These are phyloP conservation scores for Scortum barcoo DNA, from an alignment of 2,113 vertebrate genomes.

Conservation along the genomic window DNA sequence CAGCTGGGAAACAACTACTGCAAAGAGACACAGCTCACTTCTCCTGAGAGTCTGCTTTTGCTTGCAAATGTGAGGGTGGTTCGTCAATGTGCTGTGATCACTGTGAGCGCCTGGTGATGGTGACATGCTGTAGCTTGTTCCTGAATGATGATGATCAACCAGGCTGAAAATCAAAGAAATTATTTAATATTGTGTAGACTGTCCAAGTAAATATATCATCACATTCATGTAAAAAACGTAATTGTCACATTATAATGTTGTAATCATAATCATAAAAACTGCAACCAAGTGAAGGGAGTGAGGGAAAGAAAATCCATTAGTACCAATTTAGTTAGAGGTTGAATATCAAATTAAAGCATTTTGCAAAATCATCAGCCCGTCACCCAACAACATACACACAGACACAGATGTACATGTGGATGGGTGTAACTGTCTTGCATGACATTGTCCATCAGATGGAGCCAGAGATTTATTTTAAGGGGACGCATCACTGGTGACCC, in stretches of 20 bases:
- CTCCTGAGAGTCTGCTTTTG: no score
- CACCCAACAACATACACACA: not conserved
- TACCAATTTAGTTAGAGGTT: not conserved
- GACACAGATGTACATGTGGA: not conserved
- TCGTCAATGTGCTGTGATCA: no score
- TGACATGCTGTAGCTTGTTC: no score
- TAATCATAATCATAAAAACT: no score
- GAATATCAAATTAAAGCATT: no score
- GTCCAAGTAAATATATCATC: not conserved
- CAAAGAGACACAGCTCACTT: not conserved
- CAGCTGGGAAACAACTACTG: not conserved
- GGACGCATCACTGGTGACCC: not conserved
- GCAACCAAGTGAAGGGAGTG: no score
- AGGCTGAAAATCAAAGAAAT: not conserved
- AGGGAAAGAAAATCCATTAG: not conserved
- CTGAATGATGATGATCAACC: not conserved
- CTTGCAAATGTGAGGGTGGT: no score
- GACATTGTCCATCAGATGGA: constrained; percentile 59
- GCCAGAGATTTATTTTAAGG: constrained; percentile 31
- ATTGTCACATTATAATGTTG: not conserved
- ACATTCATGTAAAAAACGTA: not conserved
- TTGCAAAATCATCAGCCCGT: not conserved
- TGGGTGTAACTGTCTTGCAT: not conserved
- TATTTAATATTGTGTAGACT: not conserved
- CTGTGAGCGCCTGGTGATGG: no score